Evolutionary conservation across 35 echinoderm and acorn worm species (phyloP).

Genomic region (Eucidaris tribuloides): DNA sequence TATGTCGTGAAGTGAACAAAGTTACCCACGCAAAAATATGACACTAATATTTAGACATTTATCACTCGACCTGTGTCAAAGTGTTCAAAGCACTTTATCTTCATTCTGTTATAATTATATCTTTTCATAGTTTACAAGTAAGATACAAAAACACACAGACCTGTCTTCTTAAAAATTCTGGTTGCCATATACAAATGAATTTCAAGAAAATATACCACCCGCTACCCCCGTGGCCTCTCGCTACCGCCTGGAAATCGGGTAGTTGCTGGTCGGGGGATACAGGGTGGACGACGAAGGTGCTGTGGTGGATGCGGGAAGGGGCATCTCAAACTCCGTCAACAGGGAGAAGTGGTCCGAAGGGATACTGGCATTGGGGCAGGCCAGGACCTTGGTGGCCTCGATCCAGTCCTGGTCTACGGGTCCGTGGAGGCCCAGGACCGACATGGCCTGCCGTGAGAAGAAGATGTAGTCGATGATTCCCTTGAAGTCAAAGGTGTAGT

Average conservation of each 20-base stretch:
- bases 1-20: conserved; percentile 31
- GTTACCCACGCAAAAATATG: conserved; percentile 23
- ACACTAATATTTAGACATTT: too few relatives aligned
- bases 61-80: neutral
- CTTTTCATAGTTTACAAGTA: conserved; percentile 19
- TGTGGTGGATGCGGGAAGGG: conserved; percentile 37
- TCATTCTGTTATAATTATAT: neutral
- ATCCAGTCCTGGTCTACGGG: conserved; percentile 81
- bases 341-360: conserved; percentile 95
- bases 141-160: conserved; percentile 38
- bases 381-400: conserved; percentile 77
- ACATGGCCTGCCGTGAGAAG: conserved; percentile 65
- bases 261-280: neutral
- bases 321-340: conserved; percentile 95
- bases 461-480: conserved; percentile 97
- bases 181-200: neutral
- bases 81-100: conserved; percentile 38
- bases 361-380: conserved; percentile 83
- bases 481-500: conserved; percentile 96
- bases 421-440: conserved; percentile 65
- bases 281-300: neutral
- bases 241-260: conserved; percentile 39
- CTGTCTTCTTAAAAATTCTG: conserved; percentile 37
- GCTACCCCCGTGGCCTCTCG: neutral
- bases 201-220: conserved; percentile 10